Base-by-base conservation (phyloP, 2,888 invertebrate species). In the Callimorpha dominula region DNA sequence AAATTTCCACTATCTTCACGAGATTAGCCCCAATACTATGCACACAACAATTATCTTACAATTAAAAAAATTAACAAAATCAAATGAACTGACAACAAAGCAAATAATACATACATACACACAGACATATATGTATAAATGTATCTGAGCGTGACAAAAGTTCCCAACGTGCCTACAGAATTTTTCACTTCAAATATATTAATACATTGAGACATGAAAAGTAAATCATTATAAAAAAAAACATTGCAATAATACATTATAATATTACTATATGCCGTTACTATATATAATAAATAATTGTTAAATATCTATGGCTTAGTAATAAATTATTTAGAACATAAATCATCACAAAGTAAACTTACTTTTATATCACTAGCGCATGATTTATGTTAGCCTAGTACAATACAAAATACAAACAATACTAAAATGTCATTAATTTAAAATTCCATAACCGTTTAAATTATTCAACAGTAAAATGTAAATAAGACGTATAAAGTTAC, bases 401-500 rank as follows among this genome's bases (percentile, higher is more conserved):
- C 69, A 69, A 68, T 42, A 11, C 64, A 76, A 65, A 46, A 68
- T 46, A 64, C 65, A 84, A 82, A 78, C 62, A 77, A 67, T 63
- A 68, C 68, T 72, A 71, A 72, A 62, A 50, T 70, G 67, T 65
- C 62, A 49, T 75, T 71, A 72, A 74, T 77, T 74, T 17, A 17
- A 49, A 73, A 68, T 70, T 69, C 65, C 67, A 63, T 50, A 68
- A 76, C 70, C 68, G 68, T 74, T 75, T 17, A 70, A 75, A 40
- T 72, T 75, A 73, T 52, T 62, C 42, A 64, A 65, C 7, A 9
- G 68, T 75, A 62, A 67, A 79, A 70, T 66, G 67, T 60, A 72
- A 81, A 78, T 68, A 78, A 75, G 65, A 76, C 54, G 54, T 78
- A 70, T 74, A 66, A 65, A 65, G 64, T 73, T 78, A 74, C 68